Conservation (phyloP, 1,140 invertebrate genomes). For the Halyomorpha halys region DNA sequence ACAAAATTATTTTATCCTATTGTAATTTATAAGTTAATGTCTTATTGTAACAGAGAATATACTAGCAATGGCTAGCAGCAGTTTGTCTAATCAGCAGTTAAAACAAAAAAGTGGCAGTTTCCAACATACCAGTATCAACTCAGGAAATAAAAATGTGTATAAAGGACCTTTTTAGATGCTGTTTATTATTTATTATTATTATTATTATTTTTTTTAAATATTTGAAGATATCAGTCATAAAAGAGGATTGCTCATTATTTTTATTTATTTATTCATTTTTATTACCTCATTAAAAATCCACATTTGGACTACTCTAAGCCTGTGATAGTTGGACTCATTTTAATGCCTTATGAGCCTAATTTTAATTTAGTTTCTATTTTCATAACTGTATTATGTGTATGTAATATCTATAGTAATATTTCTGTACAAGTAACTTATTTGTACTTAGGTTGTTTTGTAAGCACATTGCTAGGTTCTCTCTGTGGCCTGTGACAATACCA, state of each 20-base stretch:
- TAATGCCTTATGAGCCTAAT: constrained; percentile 12
- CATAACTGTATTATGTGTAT: background rate
- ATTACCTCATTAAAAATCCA: constrained; percentile 7
- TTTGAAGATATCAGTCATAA: too few species aligned
- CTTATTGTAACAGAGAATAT: constrained; percentile 6
- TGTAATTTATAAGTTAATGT: constrained; percentile 2
- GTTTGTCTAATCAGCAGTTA: background rate
- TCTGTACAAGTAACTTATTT: background rate
- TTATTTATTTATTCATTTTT: constrained; percentile 11
- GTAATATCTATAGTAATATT: background rate
- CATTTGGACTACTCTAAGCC: constrained; percentile 3
- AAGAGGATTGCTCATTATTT: background rate
- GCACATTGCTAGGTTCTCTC: constrained; percentile 15
- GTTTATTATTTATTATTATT: too few species aligned
- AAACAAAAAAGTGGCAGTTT: too few species aligned
- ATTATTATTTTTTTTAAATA: too few species aligned
- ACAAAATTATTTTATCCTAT: too few species aligned
- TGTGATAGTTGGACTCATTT: constrained; percentile 14
- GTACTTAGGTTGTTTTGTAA: constrained; percentile 1
- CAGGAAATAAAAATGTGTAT: too few species aligned
- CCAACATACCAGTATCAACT: too few species aligned
- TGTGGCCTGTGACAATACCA: constrained; percentile 18
- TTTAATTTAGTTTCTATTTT: constrained; percentile 15
- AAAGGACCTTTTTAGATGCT: too few species aligned
- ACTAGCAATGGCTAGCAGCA: constrained; percentile 13